phyloP scores from a whole-genome alignment of 1,140 invertebrate genomes.

The Nasonia vitripennis region DNA sequence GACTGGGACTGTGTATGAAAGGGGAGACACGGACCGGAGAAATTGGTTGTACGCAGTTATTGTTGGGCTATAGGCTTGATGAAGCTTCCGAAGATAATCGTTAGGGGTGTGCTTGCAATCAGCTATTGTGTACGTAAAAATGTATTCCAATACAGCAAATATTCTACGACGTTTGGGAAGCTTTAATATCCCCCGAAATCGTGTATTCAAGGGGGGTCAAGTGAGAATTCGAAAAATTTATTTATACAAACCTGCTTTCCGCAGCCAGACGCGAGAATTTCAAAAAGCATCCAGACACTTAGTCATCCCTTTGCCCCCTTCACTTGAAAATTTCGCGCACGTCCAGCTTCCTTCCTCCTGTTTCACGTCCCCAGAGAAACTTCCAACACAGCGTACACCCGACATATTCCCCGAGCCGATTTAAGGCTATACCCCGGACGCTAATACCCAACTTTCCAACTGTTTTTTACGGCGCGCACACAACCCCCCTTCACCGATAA shows the following conservation, averaged over 20 bases:
- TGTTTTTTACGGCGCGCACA: not conserved
- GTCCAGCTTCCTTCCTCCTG: not conserved
- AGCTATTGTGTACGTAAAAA: not conserved
- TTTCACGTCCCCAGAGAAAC: not conserved
- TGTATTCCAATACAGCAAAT: too few relatives aligned
- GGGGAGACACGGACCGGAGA: not conserved
- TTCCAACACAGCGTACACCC: not conserved
- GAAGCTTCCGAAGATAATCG: too few relatives aligned
- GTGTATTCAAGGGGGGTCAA: too few relatives aligned
- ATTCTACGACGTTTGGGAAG: too few relatives aligned
- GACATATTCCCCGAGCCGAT: not conserved
- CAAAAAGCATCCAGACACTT: not conserved
- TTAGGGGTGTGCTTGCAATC: not conserved
- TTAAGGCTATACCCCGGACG: not conserved
- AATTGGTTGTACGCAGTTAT: not conserved
- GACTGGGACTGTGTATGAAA: not conserved
- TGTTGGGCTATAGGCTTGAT: too few relatives aligned
- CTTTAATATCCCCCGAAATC: too few relatives aligned
- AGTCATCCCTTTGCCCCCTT: not conserved
- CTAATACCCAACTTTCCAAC: not conserved
- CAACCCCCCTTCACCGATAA: not conserved
- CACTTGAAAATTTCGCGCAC: slow-evolving; percentile 41
- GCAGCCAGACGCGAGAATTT: not conserved
- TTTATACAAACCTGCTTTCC: not conserved
- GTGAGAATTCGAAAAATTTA: not conserved